phyloP scores from a whole-genome alignment of 2,888 invertebrate genomes.

The Caenorhabditis sinica region DNA sequence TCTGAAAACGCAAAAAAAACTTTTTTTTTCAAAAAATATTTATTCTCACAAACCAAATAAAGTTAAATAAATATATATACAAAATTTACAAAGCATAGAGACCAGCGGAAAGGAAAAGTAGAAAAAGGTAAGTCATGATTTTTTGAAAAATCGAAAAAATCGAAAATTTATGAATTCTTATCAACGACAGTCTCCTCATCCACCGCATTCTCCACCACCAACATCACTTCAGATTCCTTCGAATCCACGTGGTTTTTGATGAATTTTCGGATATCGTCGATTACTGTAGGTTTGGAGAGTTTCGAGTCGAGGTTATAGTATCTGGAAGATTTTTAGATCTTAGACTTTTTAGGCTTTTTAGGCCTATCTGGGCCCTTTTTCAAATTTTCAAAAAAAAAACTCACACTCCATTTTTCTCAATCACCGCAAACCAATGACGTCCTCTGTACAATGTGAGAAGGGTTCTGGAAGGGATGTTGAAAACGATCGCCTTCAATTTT shows the following conservation, averaged over 20 bases:
- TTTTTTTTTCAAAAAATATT: background rate
- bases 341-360: background rate
- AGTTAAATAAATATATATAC: background rate
- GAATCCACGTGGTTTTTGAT: constrained; percentile 11
- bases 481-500: constrained; percentile 72
- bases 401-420: constrained; percentile 68
- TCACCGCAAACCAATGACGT: constrained; percentile 79
- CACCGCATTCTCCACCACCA: constrained; percentile 38
- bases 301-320: constrained; percentile 82
- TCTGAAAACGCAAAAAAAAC: background rate
- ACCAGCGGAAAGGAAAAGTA: no score
- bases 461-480: constrained; percentile 71
- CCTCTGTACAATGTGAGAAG: constrained; percentile 76
- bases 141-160: constrained; percentile 5
- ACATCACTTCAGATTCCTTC: constrained; percentile 57
- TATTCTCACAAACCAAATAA: background rate
- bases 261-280: constrained; percentile 68
- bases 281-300: constrained; percentile 69
- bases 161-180: constrained; percentile 11
- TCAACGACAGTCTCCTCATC: constrained; percentile 46
- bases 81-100: background rate
- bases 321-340: constrained; percentile 47
- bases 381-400: constrained; percentile 5
- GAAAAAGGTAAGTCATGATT: background rate
- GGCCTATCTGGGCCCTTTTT: no score